Conservation (phyloP, 2,888 invertebrate species). For the Suillia variegata region DNA sequence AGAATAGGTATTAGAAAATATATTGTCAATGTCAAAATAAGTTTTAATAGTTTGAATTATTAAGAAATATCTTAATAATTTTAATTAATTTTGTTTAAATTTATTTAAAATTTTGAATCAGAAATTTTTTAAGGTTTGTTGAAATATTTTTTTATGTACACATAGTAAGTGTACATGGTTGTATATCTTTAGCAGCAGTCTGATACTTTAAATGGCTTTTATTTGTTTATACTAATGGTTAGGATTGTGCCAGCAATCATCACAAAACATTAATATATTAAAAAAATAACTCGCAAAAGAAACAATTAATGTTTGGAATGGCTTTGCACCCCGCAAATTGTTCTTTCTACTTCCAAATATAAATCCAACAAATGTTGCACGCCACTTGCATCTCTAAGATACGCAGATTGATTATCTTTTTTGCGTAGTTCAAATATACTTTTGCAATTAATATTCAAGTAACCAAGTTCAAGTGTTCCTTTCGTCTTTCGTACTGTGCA, state of each 20-base stretch:
- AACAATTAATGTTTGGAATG: background rate
- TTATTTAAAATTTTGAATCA: no score
- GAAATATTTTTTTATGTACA: no score
- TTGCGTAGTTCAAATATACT: constrained; percentile 32
- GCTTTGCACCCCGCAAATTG: background rate
- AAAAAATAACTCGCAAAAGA: background rate
- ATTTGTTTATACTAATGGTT: constrained; percentile 8
- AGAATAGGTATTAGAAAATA: no score
- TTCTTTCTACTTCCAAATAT: background rate
- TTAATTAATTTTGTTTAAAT: no score
- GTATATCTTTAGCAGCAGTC: background rate
- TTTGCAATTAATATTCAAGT: constrained; percentile 51
- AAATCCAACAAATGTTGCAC: constrained; percentile 33
- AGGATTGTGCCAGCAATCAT: constrained; percentile 31
- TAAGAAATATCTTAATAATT: no score
- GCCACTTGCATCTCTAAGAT: constrained; percentile 51
- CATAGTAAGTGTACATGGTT: background rate
- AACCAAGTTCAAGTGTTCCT: constrained; percentile 30
- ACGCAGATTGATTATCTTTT: constrained; percentile 36
- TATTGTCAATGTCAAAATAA: no score
- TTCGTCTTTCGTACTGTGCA: background rate
- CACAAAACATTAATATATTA: constrained; percentile 2
- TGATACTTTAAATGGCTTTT: background rate
- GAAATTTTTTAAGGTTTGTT: no score
- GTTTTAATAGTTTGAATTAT: no score